Conservation (phyloP, 2,888 invertebrate genomes). For the Phragmatobia fuliginosa region DNA sequence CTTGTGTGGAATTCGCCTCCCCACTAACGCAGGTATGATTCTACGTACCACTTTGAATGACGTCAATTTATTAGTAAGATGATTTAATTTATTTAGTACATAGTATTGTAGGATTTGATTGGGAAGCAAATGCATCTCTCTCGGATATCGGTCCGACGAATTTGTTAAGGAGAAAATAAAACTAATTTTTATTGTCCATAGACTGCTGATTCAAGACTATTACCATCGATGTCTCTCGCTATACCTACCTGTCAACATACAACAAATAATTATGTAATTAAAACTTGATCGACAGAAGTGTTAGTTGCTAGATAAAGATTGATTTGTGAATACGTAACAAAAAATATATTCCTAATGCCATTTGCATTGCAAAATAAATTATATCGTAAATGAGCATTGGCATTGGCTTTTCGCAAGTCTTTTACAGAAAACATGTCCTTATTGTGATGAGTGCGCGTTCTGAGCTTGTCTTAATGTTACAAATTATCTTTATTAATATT, state of each 20-base stretch:
- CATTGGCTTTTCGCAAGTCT: background rate
- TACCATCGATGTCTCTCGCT: slow-evolving; percentile 69
- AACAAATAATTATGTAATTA: slow-evolving; percentile 72
- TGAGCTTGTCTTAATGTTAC: slow-evolving; percentile 18
- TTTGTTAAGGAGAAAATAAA: slow-evolving; percentile 8
- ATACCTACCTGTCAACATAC: slow-evolving; percentile 65
- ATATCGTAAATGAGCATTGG: background rate
- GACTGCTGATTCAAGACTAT: slow-evolving; percentile 70
- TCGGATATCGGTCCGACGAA: background rate
- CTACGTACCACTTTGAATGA: slow-evolving; percentile 24
- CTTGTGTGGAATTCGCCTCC: slow-evolving; percentile 60
- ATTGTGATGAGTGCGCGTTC: background rate
- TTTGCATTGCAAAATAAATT: background rate
- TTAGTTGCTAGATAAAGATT: slow-evolving; percentile 45
- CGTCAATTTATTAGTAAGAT: slow-evolving; percentile 3
- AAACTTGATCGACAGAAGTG: slow-evolving; percentile 48
- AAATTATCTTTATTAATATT: slow-evolving; percentile 40
- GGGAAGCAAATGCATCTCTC: background rate
- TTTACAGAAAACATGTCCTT: background rate
- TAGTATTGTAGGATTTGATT: background rate
- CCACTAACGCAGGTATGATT: slow-evolving; percentile 54
- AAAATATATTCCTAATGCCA: background rate
- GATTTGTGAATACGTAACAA: slow-evolving; percentile 30
- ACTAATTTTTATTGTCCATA: slow-evolving; percentile 74
- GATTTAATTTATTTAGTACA: background rate